These are phyloP conservation scores for Bombus superbus DNA, from an alignment of 1,140 invertebrate genomes.

Conservation along the genomic window DNA sequence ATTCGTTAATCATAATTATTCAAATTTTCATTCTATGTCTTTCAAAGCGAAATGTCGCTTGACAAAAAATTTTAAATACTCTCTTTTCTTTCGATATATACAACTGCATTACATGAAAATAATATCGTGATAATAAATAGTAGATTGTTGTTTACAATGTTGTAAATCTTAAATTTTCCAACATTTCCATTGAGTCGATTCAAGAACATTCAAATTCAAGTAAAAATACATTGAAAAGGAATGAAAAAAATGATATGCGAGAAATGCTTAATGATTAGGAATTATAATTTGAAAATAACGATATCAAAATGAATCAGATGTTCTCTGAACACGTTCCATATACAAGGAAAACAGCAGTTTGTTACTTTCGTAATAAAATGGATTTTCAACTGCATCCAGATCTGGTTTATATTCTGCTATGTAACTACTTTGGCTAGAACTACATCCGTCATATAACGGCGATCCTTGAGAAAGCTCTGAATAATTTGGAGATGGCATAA, in stretches of 20 bases:
- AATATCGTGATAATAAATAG: conserved; percentile 33
- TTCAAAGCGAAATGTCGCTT: not conserved
- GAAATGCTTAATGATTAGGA: conserved; percentile 27
- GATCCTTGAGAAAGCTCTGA: conserved; percentile 79
- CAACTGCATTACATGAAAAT: not conserved
- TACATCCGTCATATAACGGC: conserved; percentile 75
- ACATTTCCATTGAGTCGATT: not conserved
- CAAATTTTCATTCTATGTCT: conserved; percentile 12
- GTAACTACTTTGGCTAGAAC: conserved; percentile 76
- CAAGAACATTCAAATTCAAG: not conserved
- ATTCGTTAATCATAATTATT: not conserved
- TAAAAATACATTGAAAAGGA: conserved; percentile 22
- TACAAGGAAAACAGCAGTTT: conserved; percentile 85
- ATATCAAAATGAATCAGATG: conserved; percentile 68
- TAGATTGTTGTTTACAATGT: not conserved
- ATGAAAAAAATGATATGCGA: conserved; percentile 43
- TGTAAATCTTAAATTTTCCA: not conserved
- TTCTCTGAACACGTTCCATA: conserved; percentile 83
- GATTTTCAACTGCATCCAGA: conserved; percentile 84
- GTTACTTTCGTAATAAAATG: conserved; percentile 86
- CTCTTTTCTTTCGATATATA: not conserved
- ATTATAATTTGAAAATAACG: conserved; percentile 19
- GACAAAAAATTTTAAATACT: conserved; percentile 13
- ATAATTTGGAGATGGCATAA: conserved; percentile 77
- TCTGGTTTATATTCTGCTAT: conserved; percentile 83